Percentiles rank a stretch among this genome's conserved stretches.
Evolutionary conservation across 2,888 invertebrate genomes (phyloP).

Genomic region (Drosophila hamatofila): DNA sequence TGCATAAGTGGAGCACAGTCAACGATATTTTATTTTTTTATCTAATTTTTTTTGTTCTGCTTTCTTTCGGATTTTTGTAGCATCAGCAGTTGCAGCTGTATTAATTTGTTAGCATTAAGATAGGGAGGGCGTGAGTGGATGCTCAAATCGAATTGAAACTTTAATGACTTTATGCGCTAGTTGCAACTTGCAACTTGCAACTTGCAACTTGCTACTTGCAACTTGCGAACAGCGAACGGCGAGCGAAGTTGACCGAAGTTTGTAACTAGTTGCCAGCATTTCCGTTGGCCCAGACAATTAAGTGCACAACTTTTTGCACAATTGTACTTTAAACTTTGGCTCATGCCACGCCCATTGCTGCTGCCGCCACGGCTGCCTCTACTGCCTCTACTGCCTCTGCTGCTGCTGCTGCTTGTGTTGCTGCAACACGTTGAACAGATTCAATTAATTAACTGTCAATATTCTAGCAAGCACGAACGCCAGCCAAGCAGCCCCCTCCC

Average conservation of each 20-base stretch:
- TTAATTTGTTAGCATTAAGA: slow-evolving; percentile 61
- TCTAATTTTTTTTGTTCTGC: too few species aligned
- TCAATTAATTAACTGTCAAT: slow-evolving; percentile 77
- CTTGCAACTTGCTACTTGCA: slow-evolving; percentile 28
- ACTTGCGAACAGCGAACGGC: background rate
- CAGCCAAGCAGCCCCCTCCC: slow-evolving; percentile 20
- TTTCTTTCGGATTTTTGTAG: background rate
- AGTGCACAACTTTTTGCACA: slow-evolving; percentile 59
- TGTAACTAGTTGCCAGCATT: slow-evolving; percentile 56
- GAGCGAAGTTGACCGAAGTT: slow-evolving; percentile 51
- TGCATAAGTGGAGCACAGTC: background rate
- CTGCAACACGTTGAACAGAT: slow-evolving; percentile 68
- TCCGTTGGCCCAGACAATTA: slow-evolving; percentile 54
- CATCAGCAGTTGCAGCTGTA: slow-evolving; percentile 30
- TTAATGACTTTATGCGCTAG: slow-evolving; percentile 79
- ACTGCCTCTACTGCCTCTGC: background rate
- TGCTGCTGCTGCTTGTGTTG: slow-evolving; percentile 29
- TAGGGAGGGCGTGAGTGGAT: background rate
- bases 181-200: slow-evolving; percentile 46
- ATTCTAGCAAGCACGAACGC: slow-evolving; percentile 52
- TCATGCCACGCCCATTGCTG: slow-evolving; percentile 35
- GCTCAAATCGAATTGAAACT: slow-evolving; percentile 68
- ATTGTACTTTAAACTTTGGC: slow-evolving; percentile 58
- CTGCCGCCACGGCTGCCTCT: slow-evolving; percentile 1
- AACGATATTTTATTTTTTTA: background rate